Evolutionary conservation across 2,888 invertebrate species (phyloP).

Genomic region (Melieria crassipennis): DNA sequence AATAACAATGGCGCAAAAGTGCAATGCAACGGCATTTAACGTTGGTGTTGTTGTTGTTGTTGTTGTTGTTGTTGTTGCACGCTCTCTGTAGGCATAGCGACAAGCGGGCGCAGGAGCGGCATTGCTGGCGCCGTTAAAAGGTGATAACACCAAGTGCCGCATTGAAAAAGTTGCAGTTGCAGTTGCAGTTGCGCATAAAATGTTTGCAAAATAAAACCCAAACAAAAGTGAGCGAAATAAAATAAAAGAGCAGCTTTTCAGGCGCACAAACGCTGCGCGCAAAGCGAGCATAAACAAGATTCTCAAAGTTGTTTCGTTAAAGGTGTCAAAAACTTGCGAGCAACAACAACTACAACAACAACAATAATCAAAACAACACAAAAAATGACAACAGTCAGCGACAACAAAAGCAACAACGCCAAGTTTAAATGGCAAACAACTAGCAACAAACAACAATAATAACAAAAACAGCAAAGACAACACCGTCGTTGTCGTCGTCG

Average conservation of each 20-base stretch:
- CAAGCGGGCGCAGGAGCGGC: background rate
- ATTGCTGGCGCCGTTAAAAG: conserved; percentile 46
- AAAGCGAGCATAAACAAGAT: conserved; percentile 42
- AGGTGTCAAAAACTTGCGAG: conserved; percentile 39
- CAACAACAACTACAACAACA: conserved; percentile 19
- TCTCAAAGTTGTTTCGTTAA: conserved; percentile 35
- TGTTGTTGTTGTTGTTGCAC: background rate
- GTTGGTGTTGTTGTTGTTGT: background rate
- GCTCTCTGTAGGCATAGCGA: background rate
- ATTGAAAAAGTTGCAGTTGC: conserved; percentile 41
- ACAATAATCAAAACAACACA: background rate
- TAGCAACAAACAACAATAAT: background rate
- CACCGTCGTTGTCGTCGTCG: no score
- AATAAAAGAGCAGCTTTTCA: conserved; percentile 40
- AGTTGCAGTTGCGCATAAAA: conserved; percentile 41
- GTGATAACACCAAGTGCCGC: conserved; percentile 38
- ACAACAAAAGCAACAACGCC: conserved; percentile 6
- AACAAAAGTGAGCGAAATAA: conserved; percentile 39
- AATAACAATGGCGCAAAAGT: conserved; percentile 16
- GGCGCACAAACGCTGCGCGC: conserved; percentile 15
- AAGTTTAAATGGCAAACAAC: background rate
- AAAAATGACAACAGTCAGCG: background rate
- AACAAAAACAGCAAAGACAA: conserved; percentile 1
- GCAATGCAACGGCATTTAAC: background rate
- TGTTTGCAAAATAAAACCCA: conserved; percentile 18